Evolutionary conservation across 2,797 vertebrate species (phyloP), one percentile per base, ranked within the genome.

Genomic region (Hydrocynus forskahlii): DNA sequence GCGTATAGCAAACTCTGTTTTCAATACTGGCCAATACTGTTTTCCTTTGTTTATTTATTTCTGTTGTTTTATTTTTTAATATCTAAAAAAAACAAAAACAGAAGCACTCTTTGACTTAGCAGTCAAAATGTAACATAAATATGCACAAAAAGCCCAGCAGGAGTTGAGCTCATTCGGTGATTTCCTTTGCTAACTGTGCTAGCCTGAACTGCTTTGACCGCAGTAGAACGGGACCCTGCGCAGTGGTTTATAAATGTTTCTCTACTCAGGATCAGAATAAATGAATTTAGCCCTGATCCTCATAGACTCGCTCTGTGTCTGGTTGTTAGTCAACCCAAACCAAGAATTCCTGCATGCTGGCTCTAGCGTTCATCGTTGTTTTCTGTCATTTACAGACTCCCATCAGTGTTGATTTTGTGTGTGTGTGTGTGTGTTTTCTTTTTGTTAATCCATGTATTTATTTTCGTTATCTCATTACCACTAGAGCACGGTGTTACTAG

Each of bases 401-500:
- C 48, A 70, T 80, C 38, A 72, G 16, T 82, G 71, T 79, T 81
- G 43, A 38, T 76, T 79, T 86, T 70, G 75, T 83, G 75, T 83
- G 68, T 78, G 17, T 81, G 43, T 76, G 43, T 75, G 43, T 76
- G 72, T 67, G 76, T 68, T 59, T n/a, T 82, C 79, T 68, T 8
- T 50, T 17, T 69, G 16, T 35, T 73, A 29, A 40, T 71, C 63
- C 66, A 75, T 79, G 29, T 19, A 48, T 81, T 82, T 81, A 84
- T 90, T 66, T 81, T 43, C 77, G 81, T 82, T 82, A 64, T 87
- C 76, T 88, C 86, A 88, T 88, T 54, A 85, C 84, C 86, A 78
- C 80, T 92, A 86, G 87, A 84, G 83, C 81, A 78, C 79, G 85
- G 66, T 89, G 86, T 90, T 82, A 64, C 35, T 89, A 88, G 85